phyloP scores from a whole-genome alignment of 2,797 vertebrate genomes.

The Sebastes alutus region DNA sequence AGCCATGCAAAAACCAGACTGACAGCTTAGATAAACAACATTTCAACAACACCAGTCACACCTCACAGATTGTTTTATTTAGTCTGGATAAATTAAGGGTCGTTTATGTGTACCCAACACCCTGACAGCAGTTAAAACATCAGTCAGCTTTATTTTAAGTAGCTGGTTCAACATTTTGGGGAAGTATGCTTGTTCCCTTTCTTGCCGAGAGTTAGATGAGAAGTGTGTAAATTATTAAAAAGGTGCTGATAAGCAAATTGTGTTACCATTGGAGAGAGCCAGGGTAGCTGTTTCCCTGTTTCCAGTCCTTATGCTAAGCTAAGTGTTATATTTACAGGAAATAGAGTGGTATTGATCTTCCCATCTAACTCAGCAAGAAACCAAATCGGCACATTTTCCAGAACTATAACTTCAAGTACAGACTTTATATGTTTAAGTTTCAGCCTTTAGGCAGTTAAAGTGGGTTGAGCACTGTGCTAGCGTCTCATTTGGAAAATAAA shows the following conservation, averaged over 20 bases:
- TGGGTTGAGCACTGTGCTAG: neutral
- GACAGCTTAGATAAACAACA: neutral
- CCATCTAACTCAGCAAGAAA: neutral
- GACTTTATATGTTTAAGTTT: neutral
- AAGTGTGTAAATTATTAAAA: neutral
- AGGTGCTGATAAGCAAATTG: neutral
- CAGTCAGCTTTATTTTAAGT: neutral
- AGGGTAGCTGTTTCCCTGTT: neutral
- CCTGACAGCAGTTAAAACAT: neutral
- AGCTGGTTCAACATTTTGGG: neutral
- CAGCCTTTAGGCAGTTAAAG: neutral
- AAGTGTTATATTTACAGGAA: neutral
- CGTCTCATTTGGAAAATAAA: slow-evolving; percentile 9
- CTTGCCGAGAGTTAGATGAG: neutral
- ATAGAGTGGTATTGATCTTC: neutral
- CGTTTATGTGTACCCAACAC: neutral
- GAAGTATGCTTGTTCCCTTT: neutral
- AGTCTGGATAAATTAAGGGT: neutral
- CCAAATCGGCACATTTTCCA: neutral
- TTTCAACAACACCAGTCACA: neutral
- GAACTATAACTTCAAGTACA: neutral
- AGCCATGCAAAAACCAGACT: neutral
- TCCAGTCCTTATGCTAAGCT: neutral
- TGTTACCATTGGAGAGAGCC: neutral
- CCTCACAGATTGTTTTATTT: neutral